Conservation (phyloP, 2,888 invertebrate species). For the Apamea sordens region DNA sequence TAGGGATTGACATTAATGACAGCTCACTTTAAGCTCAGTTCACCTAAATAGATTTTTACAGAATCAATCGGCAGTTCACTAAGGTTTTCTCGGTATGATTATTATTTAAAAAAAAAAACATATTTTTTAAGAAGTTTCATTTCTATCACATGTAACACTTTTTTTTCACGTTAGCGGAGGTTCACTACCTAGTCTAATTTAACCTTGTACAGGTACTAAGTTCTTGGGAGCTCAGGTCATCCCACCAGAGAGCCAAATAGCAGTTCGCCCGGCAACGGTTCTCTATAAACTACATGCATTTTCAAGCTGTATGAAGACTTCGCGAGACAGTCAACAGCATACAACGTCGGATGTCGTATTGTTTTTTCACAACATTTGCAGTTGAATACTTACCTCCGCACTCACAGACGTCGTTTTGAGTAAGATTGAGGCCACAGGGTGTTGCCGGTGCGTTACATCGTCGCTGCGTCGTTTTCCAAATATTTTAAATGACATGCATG, state of each 20-base stretch:
- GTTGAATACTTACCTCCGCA: slow-evolving; percentile 16
- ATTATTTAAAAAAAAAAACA: no score
- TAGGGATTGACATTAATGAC: no score
- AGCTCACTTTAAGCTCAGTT: no score
- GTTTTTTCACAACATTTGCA: slow-evolving; percentile 26
- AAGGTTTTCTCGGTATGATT: no score
- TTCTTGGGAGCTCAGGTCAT: slow-evolving; percentile 1
- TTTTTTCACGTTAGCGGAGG: not conserved
- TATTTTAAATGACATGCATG: no score
- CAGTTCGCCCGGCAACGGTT: not conserved
- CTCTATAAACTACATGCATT: slow-evolving; percentile 5
- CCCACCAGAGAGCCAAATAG: not conserved
- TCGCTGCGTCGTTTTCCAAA: no score
- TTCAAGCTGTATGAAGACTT: not conserved
- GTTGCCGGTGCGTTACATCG: no score
- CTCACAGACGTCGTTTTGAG: not conserved
- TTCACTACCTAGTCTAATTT: not conserved
- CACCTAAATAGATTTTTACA: no score
- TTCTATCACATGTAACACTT: not conserved
- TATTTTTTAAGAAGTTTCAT: not conserved
- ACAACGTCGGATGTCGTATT: not conserved
- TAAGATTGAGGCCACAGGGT: no score
- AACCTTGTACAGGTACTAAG: not conserved
- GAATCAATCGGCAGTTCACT: no score
- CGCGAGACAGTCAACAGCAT: not conserved